Percentiles rank a stretch among this genome's conserved stretches.
Evolutionary conservation across 2,113 vertebrate species (phyloP).

Genomic region (Macrotus californicus): DNA sequence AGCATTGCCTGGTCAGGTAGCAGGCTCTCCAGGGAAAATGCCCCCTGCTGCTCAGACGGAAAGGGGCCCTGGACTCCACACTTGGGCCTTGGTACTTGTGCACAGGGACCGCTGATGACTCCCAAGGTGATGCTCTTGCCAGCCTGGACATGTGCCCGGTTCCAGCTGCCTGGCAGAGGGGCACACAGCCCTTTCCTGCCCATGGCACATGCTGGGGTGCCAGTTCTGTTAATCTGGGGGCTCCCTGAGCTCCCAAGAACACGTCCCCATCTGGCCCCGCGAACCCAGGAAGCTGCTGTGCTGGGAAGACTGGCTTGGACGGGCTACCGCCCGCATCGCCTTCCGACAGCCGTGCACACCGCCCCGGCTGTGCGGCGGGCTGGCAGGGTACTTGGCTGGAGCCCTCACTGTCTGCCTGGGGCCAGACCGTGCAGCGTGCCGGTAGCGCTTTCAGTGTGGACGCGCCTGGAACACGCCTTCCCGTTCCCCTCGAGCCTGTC

Average conservation of each 20-base stretch:
- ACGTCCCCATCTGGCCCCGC: background rate
- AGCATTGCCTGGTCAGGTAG: background rate
- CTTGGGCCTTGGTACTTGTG: background rate
- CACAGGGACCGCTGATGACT: too few relatives aligned
- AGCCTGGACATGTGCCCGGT: background rate
- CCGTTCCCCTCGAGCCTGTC: background rate
- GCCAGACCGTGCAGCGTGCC: background rate
- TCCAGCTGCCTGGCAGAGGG: slow-evolving; percentile 19
- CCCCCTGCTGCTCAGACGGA: background rate
- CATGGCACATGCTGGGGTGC: background rate
- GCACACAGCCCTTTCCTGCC: background rate
- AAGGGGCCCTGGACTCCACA: too few relatives aligned
- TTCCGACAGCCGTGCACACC: background rate
- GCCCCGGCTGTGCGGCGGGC: background rate
- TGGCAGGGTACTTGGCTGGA: background rate
- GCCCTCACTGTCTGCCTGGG: background rate
- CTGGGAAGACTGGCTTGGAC: too few relatives aligned
- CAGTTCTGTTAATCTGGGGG: background rate
- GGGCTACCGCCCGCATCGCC: background rate
- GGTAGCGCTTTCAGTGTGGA: background rate
- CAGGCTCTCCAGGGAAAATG: background rate
- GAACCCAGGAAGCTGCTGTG: background rate
- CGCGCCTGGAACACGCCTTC: background rate
- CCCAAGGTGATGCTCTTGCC: background rate
- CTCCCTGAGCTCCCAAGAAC: background rate